These are phyloP conservation scores for Idris sp. DNA, from an alignment of 1,140 invertebrate genomes.

Conservation along the genomic window DNA sequence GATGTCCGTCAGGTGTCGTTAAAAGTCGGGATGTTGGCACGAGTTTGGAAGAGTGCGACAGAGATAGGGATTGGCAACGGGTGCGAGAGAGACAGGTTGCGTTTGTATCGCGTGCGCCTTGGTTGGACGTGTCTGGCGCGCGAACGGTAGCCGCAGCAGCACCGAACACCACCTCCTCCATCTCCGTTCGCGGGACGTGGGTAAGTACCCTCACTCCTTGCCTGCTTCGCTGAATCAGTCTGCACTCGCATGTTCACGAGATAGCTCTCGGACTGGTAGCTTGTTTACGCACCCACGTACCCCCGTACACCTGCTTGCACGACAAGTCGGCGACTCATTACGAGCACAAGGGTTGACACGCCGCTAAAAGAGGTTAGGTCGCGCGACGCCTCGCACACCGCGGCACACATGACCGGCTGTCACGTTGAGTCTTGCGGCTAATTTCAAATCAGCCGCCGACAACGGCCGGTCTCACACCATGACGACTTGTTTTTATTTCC, in stretches of 20 bases:
- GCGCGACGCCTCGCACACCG: conserved; percentile 48
- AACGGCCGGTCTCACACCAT: too few species aligned
- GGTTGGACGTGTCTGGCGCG: conserved; percentile 70
- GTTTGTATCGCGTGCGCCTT: conserved; percentile 61
- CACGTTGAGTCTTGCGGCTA: too few species aligned
- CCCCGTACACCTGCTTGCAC: conserved; percentile 66
- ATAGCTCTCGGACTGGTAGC: conserved; percentile 72
- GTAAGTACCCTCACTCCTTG: conserved; percentile 76
- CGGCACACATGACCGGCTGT: not conserved
- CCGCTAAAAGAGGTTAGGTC: conserved; percentile 72
- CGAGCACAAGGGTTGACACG: conserved; percentile 27
- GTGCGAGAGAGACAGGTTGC: conserved; percentile 15
- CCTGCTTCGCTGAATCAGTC: conserved; percentile 74
- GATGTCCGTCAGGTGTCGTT: too few species aligned
- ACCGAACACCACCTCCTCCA: conserved; percentile 64
- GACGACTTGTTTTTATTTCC: too few species aligned
- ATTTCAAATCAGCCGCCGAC: too few species aligned
- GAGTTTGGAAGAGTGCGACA: too few species aligned
- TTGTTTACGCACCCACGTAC: conserved; percentile 69
- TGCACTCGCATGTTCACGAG: conserved; percentile 77
- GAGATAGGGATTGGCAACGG: too few species aligned
- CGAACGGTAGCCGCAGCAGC: conserved; percentile 56
- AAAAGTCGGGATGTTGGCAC: too few species aligned
- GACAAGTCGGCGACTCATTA: conserved; percentile 52
- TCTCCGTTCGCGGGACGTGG: conserved; percentile 70